phyloP scores from a whole-genome alignment of 2,113 vertebrate species.

The Cyrtonyx montezumae region DNA sequence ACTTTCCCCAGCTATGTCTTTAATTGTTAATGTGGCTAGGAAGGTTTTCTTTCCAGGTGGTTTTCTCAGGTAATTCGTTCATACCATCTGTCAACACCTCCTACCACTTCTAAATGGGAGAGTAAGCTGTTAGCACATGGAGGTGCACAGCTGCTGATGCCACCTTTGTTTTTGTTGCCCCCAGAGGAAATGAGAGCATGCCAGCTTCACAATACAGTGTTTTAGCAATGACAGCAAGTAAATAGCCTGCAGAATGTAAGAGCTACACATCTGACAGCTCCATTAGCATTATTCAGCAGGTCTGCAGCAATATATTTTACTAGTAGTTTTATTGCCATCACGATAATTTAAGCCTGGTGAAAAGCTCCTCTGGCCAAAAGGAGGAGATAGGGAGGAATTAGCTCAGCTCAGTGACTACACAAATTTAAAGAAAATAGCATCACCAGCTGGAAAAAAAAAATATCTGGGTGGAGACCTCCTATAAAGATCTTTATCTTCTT shows the following conservation, averaged over 20 bases:
- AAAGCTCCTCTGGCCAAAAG: constrained; percentile 22
- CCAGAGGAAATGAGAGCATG: constrained; percentile 28
- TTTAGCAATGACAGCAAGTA: background rate
- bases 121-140: background rate
- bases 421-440: background rate
- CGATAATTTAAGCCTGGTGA: constrained; percentile 37
- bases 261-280: constrained; percentile 19
- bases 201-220: constrained; percentile 30
- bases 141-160: constrained; percentile 42
- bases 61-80: background rate
- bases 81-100: constrained; percentile 50
- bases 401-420: background rate
- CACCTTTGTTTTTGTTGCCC: constrained; percentile 42
- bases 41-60: constrained; percentile 6
- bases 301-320: constrained; percentile 29
- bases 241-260: constrained; percentile 36
- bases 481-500: background rate
- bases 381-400: background rate
- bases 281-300: background rate
- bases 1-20: background rate
- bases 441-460: background rate
- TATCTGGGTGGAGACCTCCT: background rate
- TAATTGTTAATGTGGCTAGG: constrained; percentile 28
- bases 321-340: background rate
- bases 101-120: background rate